Conservation (phyloP, 2,113 vertebrate genomes). For the Ictidomys tridecemlineatus region DNA sequence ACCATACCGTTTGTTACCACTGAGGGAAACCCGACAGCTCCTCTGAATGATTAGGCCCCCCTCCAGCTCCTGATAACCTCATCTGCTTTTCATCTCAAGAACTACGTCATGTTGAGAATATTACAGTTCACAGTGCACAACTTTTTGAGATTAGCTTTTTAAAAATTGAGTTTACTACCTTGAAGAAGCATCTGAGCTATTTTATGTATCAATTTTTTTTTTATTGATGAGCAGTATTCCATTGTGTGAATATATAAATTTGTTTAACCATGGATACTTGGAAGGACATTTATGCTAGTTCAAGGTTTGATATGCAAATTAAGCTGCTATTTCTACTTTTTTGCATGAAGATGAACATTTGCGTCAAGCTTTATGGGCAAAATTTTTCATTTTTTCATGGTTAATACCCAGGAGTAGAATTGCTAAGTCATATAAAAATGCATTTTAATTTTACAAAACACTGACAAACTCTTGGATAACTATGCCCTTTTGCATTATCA, state of each 20-base stretch:
- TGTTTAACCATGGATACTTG: background rate
- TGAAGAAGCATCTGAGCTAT: background rate
- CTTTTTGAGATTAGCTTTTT: background rate
- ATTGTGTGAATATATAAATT: background rate
- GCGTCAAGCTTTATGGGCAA: background rate
- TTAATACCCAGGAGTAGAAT: background rate
- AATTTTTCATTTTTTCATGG: background rate
- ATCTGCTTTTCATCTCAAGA: background rate
- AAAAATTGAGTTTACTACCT: background rate
- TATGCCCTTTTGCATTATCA: background rate
- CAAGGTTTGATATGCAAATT: background rate
- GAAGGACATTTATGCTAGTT: background rate
- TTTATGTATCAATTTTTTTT: background rate
- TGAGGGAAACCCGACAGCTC: background rate
- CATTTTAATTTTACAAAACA: background rate
- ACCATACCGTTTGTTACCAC: rapidly evolving
- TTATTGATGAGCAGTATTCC: background rate
- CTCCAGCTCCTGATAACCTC: background rate
- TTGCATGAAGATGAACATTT: background rate
- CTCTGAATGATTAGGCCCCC: background rate
- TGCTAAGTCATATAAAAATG: background rate
- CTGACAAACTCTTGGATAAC: background rate
- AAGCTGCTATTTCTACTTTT: background rate
- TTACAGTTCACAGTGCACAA: background rate
- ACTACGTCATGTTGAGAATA: background rate